Evolutionary conservation across 2,113 vertebrate genomes (phyloP).

Genomic region (Puntigrus tetrazona): DNA sequence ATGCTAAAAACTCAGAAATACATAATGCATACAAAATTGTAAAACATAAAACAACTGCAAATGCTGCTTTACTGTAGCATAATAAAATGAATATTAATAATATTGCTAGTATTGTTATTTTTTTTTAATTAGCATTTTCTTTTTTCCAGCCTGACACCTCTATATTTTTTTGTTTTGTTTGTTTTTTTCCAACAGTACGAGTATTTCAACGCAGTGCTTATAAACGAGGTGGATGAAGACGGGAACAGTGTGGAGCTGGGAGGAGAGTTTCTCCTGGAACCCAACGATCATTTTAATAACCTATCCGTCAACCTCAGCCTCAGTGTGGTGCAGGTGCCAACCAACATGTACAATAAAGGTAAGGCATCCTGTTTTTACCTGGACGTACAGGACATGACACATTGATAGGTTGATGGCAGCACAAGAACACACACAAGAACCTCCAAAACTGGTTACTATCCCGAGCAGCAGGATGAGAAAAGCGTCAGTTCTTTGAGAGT

Average conservation of each 20-base stretch:
- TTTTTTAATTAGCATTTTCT: background rate
- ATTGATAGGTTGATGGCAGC: background rate
- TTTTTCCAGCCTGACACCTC: background rate
- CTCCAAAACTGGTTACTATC: background rate
- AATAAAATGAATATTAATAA: background rate
- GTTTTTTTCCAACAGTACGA: conserved; percentile 82
- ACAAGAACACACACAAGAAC: background rate
- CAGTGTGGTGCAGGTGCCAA: conserved; percentile 97
- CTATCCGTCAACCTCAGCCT: conserved; percentile 95
- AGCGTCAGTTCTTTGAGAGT: background rate
- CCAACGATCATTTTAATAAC: conserved; percentile 98
- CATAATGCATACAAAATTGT: too few species aligned
- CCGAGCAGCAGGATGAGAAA: background rate
- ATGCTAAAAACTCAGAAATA: background rate
- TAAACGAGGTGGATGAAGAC: conserved; percentile 92
- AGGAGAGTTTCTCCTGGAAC: conserved; percentile 93
- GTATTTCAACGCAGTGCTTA: conserved; percentile 98
- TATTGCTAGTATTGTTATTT: background rate
- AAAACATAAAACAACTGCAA: too few species aligned
- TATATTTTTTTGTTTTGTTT: background rate
- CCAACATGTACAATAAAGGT: conserved; percentile 97
- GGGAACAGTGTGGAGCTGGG: conserved; percentile 84
- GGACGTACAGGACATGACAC: background rate
- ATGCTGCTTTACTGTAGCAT: background rate
- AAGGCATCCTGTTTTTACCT: conserved; percentile 15